Evolutionary conservation across 2,888 invertebrate species (phyloP).

Genomic region (Tetragnatha montana): DNA sequence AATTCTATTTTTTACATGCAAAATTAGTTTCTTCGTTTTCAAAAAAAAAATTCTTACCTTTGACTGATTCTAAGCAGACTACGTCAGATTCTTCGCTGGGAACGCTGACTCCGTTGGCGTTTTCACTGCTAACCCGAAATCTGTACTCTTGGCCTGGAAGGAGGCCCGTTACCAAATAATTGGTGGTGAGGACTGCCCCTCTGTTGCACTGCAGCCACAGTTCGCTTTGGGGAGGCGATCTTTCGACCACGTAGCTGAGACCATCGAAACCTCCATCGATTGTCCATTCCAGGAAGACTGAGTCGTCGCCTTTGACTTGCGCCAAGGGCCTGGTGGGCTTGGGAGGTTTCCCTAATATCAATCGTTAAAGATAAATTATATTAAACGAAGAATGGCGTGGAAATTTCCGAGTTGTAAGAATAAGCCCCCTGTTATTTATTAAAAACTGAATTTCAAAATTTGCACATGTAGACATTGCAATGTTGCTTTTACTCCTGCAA

Average conservation of each 20-base stretch:
- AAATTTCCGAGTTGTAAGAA: too few species aligned
- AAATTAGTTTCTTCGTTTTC: neutral
- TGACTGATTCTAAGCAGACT: neutral
- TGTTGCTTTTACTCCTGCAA: too few species aligned
- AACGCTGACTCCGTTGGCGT: conserved; percentile 85
- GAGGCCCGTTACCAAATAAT: conserved; percentile 79
- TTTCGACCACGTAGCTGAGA: conserved; percentile 83
- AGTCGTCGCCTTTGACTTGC: conserved; percentile 22
- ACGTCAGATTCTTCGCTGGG: conserved; percentile 78
- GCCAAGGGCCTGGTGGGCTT: conserved; percentile 36
- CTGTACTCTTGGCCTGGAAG: conserved; percentile 82
- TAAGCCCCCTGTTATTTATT: too few species aligned
- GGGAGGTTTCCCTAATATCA: conserved; percentile 40
- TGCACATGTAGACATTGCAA: too few species aligned
- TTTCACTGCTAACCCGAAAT: conserved; percentile 86
- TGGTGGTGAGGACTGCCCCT: conserved; percentile 31
- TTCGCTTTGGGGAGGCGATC: conserved; percentile 79
- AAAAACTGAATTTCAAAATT: too few species aligned
- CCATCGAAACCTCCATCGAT: conserved; percentile 85
- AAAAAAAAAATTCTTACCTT: neutral
- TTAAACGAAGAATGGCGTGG: too few species aligned
- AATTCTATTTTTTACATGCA: neutral
- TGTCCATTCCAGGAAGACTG: conserved; percentile 84
- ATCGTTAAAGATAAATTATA: too few species aligned
- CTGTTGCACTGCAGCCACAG: conserved; percentile 77